Base-by-base conservation (phyloP, 2,113 vertebrate genomes). In the Orientallactaga bullata region DNA sequence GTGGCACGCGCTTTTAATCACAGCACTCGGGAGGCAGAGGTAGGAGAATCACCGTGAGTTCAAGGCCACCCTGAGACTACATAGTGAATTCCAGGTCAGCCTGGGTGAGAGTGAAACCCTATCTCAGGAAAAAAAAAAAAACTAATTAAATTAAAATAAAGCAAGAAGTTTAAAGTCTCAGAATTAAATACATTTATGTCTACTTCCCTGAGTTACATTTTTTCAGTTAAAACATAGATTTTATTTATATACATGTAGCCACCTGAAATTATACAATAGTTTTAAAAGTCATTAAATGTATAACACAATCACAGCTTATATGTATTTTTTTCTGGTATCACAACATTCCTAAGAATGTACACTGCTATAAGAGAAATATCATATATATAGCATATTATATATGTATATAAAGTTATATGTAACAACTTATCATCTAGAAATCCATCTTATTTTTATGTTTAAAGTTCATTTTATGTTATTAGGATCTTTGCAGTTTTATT, bases 121-220 rank as follows among this genome's bases (percentile, higher is more conserved):
- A 8, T 47, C 42, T 47, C 42, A 47, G 8, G 8, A 6, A 47
- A 47, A 47, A 47, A 47, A 5, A 47, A 68, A 68, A 47, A 88
- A 68, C 2, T n/a, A 85, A 88, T 28, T 73, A 10, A 77, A 95
- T 35, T 5, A 73, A 93, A 82, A 90, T 61, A 94, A 79, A 86
- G 23, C 65, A 94, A 76, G 6, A 21, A 77, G 60, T 28, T 42
- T 80, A 86, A 72, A 83, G 35, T 82, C 21, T 89, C 42, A 85
- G 15, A 69, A 85, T 88, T 81, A 69, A 42, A 82, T 37, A 71
- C 42, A 32, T 51, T 89, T 24, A n/a, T 12, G 21, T 8, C 7
- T 4, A 7, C 2, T 9, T 82, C 30, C 18, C 1, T 71, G 1
- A 13, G 61, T 76, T 90, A 81, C 77, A 93, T 47, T 24, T 83